Conservation (phyloP, 1,140 invertebrate genomes). For the Nasonia longicornis region DNA sequence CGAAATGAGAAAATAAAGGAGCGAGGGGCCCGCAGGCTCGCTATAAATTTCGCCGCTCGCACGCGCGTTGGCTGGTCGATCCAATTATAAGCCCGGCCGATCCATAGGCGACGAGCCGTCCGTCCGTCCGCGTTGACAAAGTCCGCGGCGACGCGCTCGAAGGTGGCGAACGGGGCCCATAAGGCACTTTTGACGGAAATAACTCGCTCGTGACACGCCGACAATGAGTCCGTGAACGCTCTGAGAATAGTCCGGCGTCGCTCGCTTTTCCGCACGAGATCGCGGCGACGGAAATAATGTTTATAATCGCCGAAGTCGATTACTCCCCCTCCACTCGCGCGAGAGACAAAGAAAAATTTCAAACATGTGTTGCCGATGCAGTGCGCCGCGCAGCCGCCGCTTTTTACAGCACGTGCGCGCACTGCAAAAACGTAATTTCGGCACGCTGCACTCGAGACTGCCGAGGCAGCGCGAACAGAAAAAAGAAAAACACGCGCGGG, state of each 20-base stretch:
- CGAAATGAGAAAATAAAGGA: constrained; percentile 42
- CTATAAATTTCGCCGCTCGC: constrained; percentile 55
- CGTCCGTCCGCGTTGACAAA: too few species aligned
- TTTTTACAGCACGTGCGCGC: constrained; percentile 8
- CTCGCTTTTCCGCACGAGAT: constrained; percentile 23
- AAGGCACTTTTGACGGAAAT: constrained; percentile 68
- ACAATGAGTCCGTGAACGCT: constrained; percentile 63
- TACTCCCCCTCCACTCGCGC: neutral
- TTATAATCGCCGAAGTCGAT: neutral
- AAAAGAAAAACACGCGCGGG: constrained; percentile 12
- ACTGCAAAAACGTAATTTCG: constrained; percentile 15
- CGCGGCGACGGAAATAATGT: constrained; percentile 16
- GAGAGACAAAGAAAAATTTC: constrained; percentile 16
- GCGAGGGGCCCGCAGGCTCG: constrained; percentile 51
- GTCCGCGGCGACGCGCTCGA: neutral
- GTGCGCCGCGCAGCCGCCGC: neutral
- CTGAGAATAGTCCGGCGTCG: constrained; percentile 57
- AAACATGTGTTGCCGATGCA: neutral
- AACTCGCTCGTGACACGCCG: constrained; percentile 53
- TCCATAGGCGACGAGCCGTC: neutral
- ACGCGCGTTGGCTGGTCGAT: constrained; percentile 1
- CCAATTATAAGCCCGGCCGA: constrained; percentile 59
- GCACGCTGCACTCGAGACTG: constrained; percentile 1
- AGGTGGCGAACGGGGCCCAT: constrained; percentile 49
- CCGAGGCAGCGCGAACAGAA: neutral